phyloP scores from a whole-genome alignment of 2,888 invertebrate genomes.

The Neocrepidodera transversa region DNA sequence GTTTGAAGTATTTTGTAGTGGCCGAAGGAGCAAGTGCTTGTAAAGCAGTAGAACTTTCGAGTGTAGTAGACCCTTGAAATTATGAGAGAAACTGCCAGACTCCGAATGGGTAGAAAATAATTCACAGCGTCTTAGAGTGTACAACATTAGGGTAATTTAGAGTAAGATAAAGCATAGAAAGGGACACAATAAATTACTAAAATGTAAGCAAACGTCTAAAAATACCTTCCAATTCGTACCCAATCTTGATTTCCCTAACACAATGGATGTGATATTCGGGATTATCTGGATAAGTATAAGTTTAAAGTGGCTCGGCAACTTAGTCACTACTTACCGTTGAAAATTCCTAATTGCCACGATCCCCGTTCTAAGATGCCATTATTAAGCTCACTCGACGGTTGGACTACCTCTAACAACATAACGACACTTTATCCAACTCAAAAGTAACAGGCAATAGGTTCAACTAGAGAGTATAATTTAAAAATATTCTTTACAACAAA shows the following conservation, averaged over 20 bases:
- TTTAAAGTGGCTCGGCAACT: conserved; percentile 43
- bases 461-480: no score
- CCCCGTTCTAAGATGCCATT: conserved; percentile 35
- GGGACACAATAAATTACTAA: conserved; percentile 48
- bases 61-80: conserved; percentile 34
- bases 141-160: conserved; percentile 48
- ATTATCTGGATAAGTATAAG: conserved; percentile 50
- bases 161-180: conserved; percentile 48
- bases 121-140: conserved; percentile 47
- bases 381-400: conserved; percentile 29
- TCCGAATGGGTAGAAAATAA: conserved; percentile 43
- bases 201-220: conserved; percentile 48
- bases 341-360: conserved; percentile 47
- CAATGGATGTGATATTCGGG: conserved; percentile 49
- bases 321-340: conserved; percentile 44
- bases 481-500: no score
- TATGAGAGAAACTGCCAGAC: conserved; percentile 29
- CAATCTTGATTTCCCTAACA: conserved; percentile 48
- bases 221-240: conserved; percentile 47
- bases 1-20: conserved; percentile 32
- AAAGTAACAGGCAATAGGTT: no score
- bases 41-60: conserved; percentile 36
- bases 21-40: conserved; percentile 33
- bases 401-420: conserved; percentile 3
- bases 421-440: conserved; percentile 4